phyloP scores from a whole-genome alignment of 2,113 vertebrate species.

The Lagopus leucura region DNA sequence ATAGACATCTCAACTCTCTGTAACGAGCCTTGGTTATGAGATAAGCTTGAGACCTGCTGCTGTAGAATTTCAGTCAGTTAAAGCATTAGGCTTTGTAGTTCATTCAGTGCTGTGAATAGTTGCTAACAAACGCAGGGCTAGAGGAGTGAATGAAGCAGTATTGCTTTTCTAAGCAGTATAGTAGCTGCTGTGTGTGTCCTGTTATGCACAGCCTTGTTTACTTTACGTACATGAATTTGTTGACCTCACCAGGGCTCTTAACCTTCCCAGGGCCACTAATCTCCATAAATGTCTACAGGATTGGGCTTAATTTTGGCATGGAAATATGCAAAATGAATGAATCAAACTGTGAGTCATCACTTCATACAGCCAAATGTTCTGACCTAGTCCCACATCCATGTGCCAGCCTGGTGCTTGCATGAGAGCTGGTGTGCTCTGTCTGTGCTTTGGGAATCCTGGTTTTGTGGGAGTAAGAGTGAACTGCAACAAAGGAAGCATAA shows the following conservation, averaged over 20 bases:
- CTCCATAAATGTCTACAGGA: conserved; percentile 13
- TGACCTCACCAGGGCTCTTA: conserved; percentile 45
- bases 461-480: background rate
- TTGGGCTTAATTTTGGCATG: conserved; percentile 38
- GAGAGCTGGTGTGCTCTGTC: background rate
- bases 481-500: background rate
- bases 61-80: conserved; percentile 17
- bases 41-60: background rate
- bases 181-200: conserved; percentile 5
- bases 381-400: background rate
- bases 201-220: conserved; percentile 9
- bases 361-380: conserved; percentile 14
- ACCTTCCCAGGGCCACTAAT: conserved; percentile 44
- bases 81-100: background rate
- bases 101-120: conserved; percentile 14
- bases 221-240: conserved; percentile 24
- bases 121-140: background rate
- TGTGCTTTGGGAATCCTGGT: background rate
- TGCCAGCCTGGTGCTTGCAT: background rate
- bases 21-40: background rate
- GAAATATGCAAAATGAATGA: background rate
- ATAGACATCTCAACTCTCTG: background rate
- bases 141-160: background rate
- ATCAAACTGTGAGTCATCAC: conserved; percentile 41
- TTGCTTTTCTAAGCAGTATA: conserved; percentile 30